A percentile compares a stretch with the other conserved stretches of the same genome.
phyloP scores from a whole-genome alignment of 2,888 invertebrate genomes.

The Herminia tarsipennalis region DNA sequence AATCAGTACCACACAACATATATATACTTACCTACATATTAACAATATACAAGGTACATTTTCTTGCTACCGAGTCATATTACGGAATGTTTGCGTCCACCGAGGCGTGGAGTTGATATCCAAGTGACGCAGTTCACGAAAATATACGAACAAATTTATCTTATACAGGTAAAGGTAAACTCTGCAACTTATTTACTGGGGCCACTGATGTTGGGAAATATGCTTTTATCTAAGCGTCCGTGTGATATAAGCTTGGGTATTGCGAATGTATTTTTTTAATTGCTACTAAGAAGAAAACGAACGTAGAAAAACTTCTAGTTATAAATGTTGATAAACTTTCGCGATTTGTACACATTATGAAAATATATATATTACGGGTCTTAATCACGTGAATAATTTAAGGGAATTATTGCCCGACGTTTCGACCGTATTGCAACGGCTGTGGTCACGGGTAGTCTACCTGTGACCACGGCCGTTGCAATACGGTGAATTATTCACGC shows the following conservation, averaged over 20 bases:
- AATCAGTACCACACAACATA: neutral
- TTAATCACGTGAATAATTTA: no score
- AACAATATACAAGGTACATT: slow-evolving; percentile 20
- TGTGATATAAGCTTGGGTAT: neutral
- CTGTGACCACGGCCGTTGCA: no score
- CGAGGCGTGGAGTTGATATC: slow-evolving; percentile 35
- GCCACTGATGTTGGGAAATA: slow-evolving; percentile 1
- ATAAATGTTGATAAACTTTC: no score
- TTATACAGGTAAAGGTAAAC: slow-evolving; percentile 25
- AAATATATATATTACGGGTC: no score
- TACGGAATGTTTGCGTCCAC: slow-evolving; percentile 32
- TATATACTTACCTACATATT: neutral
- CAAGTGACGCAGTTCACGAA: slow-evolving; percentile 27
- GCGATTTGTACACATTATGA: no score
- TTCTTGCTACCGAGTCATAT: slow-evolving; percentile 18
- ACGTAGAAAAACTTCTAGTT: no score
- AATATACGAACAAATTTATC: slow-evolving; percentile 35
- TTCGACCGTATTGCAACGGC: no score
- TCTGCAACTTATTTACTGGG: slow-evolving; percentile 26
- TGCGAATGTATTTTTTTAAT: no score
- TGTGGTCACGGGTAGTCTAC: no score
- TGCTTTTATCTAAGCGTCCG: slow-evolving; percentile 3
- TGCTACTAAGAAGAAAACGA: no score
- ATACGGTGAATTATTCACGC: no score
- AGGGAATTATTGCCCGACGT: no score